phyloP scores from a whole-genome alignment of 2,888 invertebrate genomes.

The Monopis laevigella region DNA sequence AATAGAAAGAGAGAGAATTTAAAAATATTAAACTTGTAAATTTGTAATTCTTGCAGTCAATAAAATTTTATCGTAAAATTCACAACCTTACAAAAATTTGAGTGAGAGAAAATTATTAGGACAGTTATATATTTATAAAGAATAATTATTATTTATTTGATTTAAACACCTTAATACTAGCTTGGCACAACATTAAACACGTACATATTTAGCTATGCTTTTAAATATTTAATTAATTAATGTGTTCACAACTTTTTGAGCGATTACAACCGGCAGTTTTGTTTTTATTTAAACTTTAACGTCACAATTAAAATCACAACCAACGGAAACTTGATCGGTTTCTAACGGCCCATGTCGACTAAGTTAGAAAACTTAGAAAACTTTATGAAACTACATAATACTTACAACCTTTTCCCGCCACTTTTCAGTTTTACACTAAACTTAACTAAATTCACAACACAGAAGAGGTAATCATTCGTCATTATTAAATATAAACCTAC shows the following conservation, averaged over 20 bases:
- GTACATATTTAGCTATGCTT: too few relatives aligned
- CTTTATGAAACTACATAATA: too few relatives aligned
- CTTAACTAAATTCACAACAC: constrained; percentile 54
- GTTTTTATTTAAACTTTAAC: neutral
- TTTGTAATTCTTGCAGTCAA: too few relatives aligned
- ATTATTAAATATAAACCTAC: constrained; percentile 38
- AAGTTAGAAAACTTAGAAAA: too few relatives aligned
- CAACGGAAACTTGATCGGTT: neutral
- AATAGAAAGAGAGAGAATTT: too few relatives aligned
- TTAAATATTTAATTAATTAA: constrained; percentile 1
- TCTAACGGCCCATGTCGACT: neutral
- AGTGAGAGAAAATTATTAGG: neutral
- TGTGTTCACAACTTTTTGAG: constrained; percentile 3
- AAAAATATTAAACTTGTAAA: too few relatives aligned
- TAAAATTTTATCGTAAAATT: constrained; percentile 40
- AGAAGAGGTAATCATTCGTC: constrained; percentile 61
- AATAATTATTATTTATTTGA: neutral
- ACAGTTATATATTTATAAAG: constrained; percentile 1
- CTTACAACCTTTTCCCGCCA: too few relatives aligned
- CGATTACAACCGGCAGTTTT: constrained; percentile 6
- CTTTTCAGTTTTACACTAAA: too few relatives aligned
- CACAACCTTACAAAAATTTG: constrained; percentile 56
- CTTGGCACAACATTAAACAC: neutral
- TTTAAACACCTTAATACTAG: constrained; percentile 1
- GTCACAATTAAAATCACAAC: constrained; percentile 7